Base-by-base conservation (phyloP, 2,113 vertebrate genomes). In the Sinocyclocheilus grahami region DNA sequence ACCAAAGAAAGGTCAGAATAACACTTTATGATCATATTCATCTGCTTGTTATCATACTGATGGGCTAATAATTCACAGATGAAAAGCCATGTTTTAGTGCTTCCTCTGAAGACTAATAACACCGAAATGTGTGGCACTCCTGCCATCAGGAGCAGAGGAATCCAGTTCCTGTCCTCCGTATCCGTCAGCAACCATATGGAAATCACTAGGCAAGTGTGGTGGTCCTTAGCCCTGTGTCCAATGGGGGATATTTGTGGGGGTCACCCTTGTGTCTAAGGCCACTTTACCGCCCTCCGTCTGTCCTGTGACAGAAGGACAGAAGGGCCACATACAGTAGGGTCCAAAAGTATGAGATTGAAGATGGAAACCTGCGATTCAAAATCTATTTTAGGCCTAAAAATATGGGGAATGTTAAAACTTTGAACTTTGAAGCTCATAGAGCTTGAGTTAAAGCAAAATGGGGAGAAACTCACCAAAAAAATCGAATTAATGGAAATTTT, bases 181-280 rank as follows among this genome's bases (percentile, higher is more conserved):
- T 91, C 94, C 90, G 86, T 89, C 71, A 72, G 92, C 91, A 92
- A 93, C 93, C 22, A 51, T 4, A 85, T 48, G 91, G 91, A 82
- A 93, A 91, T 89, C 39, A 6, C 82, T 37, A 76, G 30, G 85
- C 89, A 85, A 90, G 89, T 89, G 90, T 76, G 92, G 93, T 93
- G 92, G 93, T 94, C 93, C 85, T 77, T 87, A 85, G 78, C 55
- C 16, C 72, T 76, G 77, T 37, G 18, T 65, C 90, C 86, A 84
- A 82, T 78, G 87, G 89, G 82, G 91, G 89, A 90, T 87, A 89
- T 60, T 13, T 83, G 75, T 80, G 58, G 83, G 83, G 79, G 84
- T 82, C 90, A 87, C 72, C 72, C 69, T 20, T 4, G 24, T 55
- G 42, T 46, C 3, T 46, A 46, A 46, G 42, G 42, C 42, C 42